Evolutionary conservation across 37 sponge, comb jelly and placozoan species (phyloP), one percentile per base, ranked within the genome.

Genomic region (Chondrosia reniformis): DNA sequence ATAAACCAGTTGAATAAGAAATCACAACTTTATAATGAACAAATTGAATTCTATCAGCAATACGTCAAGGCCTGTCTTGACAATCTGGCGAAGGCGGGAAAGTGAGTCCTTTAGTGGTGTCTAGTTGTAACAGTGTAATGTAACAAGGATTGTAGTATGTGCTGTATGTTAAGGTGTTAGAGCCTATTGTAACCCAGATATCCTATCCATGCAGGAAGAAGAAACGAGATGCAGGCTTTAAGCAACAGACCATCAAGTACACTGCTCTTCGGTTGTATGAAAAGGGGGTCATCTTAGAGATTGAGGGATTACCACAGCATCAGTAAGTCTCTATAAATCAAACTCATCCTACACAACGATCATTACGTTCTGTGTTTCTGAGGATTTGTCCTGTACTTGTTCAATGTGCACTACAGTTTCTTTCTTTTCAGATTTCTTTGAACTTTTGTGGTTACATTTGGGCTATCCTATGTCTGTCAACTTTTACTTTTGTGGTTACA

Each of bases 51-150:
- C 83, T 98, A 95, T 74, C 91, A 95, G 67, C 74, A 87, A 76
- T 98, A 98, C 45, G 93, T 98, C 19, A 86, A 89, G 64, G 79
- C 95, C 30, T 95, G 96, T 59, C 89, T 95, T 1, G 96, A 90
- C 75, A 92, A 88, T 41, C 84, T 98, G 55, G 92, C 92, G 24
- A 90, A 90, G 79, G 90, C 86, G 9, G 78, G 87, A 38, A 63
- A 45, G 69, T 84, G 43, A 78, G 87, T 55, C 58, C 63, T 19
- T 43, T 49, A 54, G 19, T n/a, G n/a, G 28, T 49, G 52, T 49
- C 10, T 10, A 19, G 52, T 49, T 49, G 52, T 49, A 49, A 49
- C 15, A 15, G 52, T 49, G 52, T 19, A 10, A 49, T 49, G 52
- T 49, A 15, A 49, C 15, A 15, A 15, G 52, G 10, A 15, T 10